Percentiles rank a stretch among this genome's conserved stretches.
These are phyloP conservation scores for Andinoacara biseriatus DNA, from an alignment of 2,113 vertebrate genomes.

Conservation along the genomic window DNA sequence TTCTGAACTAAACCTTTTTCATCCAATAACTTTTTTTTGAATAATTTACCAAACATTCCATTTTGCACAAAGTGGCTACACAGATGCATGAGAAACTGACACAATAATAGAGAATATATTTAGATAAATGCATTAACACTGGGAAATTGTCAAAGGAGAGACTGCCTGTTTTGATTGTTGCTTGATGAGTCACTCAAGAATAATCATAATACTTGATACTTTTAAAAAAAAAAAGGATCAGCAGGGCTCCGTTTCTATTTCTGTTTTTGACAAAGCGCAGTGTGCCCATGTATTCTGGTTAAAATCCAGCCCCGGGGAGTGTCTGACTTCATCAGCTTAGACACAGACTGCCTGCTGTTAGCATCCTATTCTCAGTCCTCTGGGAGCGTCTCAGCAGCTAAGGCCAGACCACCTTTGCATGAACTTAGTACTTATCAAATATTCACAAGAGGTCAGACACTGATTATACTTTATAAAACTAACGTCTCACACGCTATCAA, in stretches of 20 bases:
- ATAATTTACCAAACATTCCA: conserved; percentile 28
- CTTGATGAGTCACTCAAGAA: conserved; percentile 13
- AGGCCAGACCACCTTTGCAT: conserved; percentile 24
- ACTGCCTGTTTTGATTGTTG: neutral
- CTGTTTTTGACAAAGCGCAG: neutral
- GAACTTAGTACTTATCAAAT: conserved; percentile 39
- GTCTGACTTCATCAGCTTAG: conserved; percentile 41
- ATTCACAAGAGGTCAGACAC: conserved; percentile 35
- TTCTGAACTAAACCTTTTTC: conserved; percentile 7
- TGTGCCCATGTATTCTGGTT: neutral
- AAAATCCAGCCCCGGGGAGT: conserved; percentile 19
- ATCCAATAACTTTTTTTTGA: conserved; percentile 4
- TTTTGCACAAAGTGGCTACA: neutral
- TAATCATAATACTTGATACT: conserved; percentile 2
- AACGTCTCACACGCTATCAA: conserved; percentile 5
- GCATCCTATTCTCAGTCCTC: conserved; percentile 14
- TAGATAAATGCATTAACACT: conserved; percentile 27
- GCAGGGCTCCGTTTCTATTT: conserved; percentile 2
- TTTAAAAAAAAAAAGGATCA: neutral
- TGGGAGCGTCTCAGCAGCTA: conserved; percentile 18
- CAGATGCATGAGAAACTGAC: conserved; percentile 19
- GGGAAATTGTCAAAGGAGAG: conserved; percentile 22
- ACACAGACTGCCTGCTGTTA: conserved; percentile 32
- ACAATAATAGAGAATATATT: conserved; percentile 38
- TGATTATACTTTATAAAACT: conserved; percentile 8